Base-by-base conservation (phyloP, 2,113 vertebrate genomes). In the Nerophis lumbriciformis region DNA sequence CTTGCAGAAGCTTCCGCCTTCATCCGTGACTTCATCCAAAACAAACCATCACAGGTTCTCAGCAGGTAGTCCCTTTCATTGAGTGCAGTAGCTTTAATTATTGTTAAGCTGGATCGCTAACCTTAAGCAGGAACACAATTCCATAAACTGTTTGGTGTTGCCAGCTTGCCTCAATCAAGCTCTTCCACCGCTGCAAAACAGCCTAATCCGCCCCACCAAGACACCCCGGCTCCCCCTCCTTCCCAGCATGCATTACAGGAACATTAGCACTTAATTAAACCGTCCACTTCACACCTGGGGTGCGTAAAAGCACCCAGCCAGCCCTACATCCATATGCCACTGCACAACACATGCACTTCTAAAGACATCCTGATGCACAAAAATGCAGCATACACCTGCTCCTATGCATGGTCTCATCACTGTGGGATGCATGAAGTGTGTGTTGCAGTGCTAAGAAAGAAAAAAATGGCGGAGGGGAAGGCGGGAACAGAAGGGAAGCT, bases 261-360 rank as follows among this genome's bases (percentile, higher is more conserved):
- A 89, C 89, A 90, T 91, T 88, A 90, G 89, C 89, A 90, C 88
- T 91, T 91, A 90, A 91, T 91, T 91, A 91, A 91, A 91, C 89
- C 90, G 88, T 88, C 88, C 87, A 90, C 90, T 91, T 91, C 90
- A 91, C 90, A 91, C 89, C 88, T 90, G 90, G 89, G 89, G 90
- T 89, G 87, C 88, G 88, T 85, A 89, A 87, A 81, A 74, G 78
- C 67, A 72, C 81, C 84, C 84, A 85, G 75, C 77, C 85, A 87
- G 85, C 83, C 86, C 85, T 85, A 73, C 79, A 80, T 85, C 89
- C 90, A 90, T 91, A 91, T 91, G 90, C 84, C 81, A 80, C 70
- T 82, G 72, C 81, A 76, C 77, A 72, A 63, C 47, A 44, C n/a
- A 44, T 39, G 55, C 52, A 50, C 56, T 12, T 15, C 48, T 45